These are phyloP conservation scores for Mellilla xanthometata DNA, from an alignment of 2,888 invertebrate genomes.

Conservation along the genomic window DNA sequence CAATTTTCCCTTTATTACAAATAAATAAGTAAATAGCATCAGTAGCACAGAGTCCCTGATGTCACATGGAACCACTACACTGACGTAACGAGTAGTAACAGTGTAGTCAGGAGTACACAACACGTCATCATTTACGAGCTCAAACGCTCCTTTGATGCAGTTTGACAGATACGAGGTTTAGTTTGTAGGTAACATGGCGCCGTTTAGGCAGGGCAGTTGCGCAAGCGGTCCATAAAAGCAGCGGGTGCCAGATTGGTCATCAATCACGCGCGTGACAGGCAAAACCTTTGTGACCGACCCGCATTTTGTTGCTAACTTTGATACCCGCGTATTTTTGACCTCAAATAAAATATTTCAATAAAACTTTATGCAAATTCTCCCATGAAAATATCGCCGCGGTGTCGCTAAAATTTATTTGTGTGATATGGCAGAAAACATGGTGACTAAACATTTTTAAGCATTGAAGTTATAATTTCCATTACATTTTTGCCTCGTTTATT, in stretches of 20 bases:
- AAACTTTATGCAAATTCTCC: slow-evolving; percentile 13
- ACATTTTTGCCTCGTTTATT: too few species aligned
- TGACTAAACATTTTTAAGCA: background rate
- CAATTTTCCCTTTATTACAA: too few species aligned
- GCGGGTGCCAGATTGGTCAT: slow-evolving; percentile 46
- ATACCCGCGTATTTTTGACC: slow-evolving; percentile 50
- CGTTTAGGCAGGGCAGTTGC: slow-evolving; percentile 51
- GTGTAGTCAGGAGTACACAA: too few species aligned
- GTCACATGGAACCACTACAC: too few species aligned
- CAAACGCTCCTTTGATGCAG: slow-evolving; percentile 3
- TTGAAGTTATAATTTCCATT: too few species aligned
- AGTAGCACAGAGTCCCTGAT: too few species aligned
- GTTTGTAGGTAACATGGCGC: slow-evolving; percentile 33
- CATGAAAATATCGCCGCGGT: slow-evolving; percentile 9
- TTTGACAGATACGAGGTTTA: slow-evolving; percentile 9
- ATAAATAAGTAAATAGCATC: too few species aligned
- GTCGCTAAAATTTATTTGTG: slow-evolving; percentile 14
- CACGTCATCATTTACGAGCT: too few species aligned
- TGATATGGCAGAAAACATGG: slow-evolving; percentile 14
- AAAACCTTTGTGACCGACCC: slow-evolving; percentile 57
- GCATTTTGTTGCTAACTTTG: slow-evolving; percentile 58
- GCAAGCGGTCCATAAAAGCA: slow-evolving; percentile 53
- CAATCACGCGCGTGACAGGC: slow-evolving; percentile 72
- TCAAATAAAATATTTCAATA: slow-evolving; percentile 39
- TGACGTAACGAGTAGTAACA: too few species aligned